These are phyloP conservation scores for Ardeotis arabs DNA, from an alignment of 2,113 vertebrate species.

Conservation along the genomic window DNA sequence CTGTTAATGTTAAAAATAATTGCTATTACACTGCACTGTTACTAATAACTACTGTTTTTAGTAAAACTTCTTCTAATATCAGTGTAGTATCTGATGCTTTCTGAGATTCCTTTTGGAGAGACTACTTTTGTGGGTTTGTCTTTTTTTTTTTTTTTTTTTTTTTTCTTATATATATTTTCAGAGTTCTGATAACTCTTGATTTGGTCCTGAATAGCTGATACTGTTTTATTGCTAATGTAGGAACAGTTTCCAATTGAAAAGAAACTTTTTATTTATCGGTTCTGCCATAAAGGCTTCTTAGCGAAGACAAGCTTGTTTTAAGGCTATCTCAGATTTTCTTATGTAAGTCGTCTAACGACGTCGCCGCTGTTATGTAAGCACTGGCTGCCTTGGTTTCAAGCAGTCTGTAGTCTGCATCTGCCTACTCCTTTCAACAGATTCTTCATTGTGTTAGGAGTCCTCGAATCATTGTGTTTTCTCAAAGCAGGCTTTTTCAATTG, in stretches of 20 bases:
- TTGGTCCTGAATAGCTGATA: neutral
- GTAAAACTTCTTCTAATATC: neutral
- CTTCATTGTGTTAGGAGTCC: neutral
- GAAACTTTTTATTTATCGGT: neutral
- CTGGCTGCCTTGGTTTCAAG: neutral
- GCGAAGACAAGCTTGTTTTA: neutral
- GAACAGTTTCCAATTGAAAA: neutral
- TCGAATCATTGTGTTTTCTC: neutral
- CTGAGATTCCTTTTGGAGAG: constrained; percentile 7
- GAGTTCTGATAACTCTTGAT: neutral
- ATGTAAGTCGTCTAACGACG: neutral
- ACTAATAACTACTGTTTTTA: too few species aligned
- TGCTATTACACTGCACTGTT: neutral
- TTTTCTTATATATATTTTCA: neutral
- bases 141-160: neutral
- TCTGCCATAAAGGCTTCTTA: neutral
- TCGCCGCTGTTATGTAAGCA: constrained; percentile 38
- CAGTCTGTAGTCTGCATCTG: constrained; percentile 2
- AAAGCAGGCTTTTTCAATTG: neutral
- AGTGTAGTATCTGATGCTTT: neutral
- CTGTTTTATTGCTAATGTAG: constrained; percentile 16
- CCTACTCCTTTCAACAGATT: neutral
- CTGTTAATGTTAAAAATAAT: neutral
- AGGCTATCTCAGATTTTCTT: neutral
- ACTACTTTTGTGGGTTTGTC: too few species aligned